phyloP scores from a whole-genome alignment of 2,888 invertebrate species.

The Strigamia crassipes region DNA sequence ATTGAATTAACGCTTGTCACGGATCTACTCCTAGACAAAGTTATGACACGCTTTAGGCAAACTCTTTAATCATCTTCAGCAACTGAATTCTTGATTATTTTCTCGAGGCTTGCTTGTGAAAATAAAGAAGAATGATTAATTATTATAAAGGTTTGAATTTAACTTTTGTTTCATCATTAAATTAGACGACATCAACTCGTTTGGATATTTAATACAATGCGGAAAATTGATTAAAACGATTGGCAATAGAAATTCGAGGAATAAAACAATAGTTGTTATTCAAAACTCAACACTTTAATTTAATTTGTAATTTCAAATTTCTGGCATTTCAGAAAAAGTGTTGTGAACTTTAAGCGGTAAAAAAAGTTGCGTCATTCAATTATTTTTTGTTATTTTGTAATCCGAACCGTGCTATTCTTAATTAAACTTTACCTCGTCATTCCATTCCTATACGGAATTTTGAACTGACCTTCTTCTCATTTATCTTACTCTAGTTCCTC shows the following conservation, averaged over 20 bases:
- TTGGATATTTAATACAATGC: no score
- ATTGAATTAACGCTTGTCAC: conserved; percentile 33
- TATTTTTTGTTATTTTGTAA: background rate
- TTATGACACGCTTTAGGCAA: background rate
- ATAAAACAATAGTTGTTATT: no score
- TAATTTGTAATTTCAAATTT: no score
- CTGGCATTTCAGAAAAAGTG: no score
- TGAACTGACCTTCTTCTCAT: conserved; percentile 8
- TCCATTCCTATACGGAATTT: conserved; percentile 2
- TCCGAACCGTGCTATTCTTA: background rate
- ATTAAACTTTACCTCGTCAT: background rate
- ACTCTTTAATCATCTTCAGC: conserved; percentile 25
- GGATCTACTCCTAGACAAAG: no score
- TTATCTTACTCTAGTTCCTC: conserved; percentile 51
- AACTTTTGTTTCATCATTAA: background rate
- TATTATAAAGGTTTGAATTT: background rate
- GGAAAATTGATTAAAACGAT: no score
- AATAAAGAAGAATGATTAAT: background rate
- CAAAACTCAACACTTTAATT: no score
- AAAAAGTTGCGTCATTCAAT: background rate
- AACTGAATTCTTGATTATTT: conserved; percentile 23
- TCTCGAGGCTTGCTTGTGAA: background rate
- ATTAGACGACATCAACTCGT: no score
- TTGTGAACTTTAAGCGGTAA: no score
- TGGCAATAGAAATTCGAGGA: no score